Evolutionary conservation across 2,113 vertebrate genomes (phyloP), one percentile per base, ranked within the genome.

Genomic region (Hystrix brachyura): DNA sequence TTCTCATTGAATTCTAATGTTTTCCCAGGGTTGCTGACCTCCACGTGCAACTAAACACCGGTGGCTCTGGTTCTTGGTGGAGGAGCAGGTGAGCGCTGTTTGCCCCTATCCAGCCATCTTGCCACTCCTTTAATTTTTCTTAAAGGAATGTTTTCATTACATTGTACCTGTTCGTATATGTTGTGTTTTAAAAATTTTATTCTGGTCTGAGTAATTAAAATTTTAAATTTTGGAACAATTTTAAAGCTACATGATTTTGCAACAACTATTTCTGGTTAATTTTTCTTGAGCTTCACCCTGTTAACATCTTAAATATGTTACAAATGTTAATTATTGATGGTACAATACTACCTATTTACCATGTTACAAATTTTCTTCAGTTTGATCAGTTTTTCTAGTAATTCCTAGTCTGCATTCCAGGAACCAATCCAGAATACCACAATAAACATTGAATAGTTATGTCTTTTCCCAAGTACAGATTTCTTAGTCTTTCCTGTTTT

Each of bases 301-400:
- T 86, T 86, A 81, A 55, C 62, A 65, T 83, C 34, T 92, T 87
- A 87, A 2, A 48, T 10, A 5, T 65, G 34, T 55, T 62, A 67
- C 17, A 72, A 81, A 48, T 67, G 34, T 81, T 15, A 85, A 93
- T 74, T 80, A 64, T 25, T 57, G 59, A 34, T 64, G n/a, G 32
- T 43, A 76, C 46, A 71, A 57, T 48, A 53, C 51, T 38, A 71
- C n/a, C 38, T 87, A 60, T 71, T 86, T 71, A 51, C 1, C 78
- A 84, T n/a, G n/a, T 3, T 60, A 57, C 43, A 85, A n/a, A 57
- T 74, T 95, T 97, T 67, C 87, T 82, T 87, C n/a, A 59, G 78
- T 90, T 48, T 91, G 27, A 23, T 7, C 34, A 43, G 27, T 72
- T 94, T 95, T 67, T 23, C n/a, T 0, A 34, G 25, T 71, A 48